These are phyloP conservation scores for Cyprinodon diabolis DNA, from an alignment of 2,797 vertebrate species.

Conservation along the genomic window DNA sequence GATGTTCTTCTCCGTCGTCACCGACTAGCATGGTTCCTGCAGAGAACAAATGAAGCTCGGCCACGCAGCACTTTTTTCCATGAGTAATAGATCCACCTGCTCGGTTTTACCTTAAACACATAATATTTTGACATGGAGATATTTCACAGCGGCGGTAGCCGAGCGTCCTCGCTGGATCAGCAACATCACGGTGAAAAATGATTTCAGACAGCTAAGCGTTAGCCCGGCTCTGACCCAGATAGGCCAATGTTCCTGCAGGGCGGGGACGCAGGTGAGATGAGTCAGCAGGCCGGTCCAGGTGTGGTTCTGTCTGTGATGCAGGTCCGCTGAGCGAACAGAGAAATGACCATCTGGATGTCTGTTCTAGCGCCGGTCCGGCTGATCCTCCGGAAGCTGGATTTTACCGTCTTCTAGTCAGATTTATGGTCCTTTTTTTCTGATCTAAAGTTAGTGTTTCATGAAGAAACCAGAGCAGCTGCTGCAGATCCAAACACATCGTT, in stretches of 20 bases:
- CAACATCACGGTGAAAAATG: constrained; percentile 17
- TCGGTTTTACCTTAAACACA: constrained; percentile 15
- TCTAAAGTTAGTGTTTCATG: not conserved
- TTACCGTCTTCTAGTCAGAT: too few relatives aligned
- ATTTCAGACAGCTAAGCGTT: constrained; percentile 19
- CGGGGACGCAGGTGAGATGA: constrained; percentile 10
- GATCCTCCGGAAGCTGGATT: not conserved
- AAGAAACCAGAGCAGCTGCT: too few relatives aligned
- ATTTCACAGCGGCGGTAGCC: constrained; percentile 13
- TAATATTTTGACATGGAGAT: constrained; percentile 32
- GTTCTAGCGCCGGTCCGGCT: not conserved
- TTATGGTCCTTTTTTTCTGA: not conserved
- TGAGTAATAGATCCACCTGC: constrained; percentile 20
- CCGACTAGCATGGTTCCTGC: not conserved
- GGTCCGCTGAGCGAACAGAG: constrained; percentile 11
- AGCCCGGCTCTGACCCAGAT: constrained; percentile 40
- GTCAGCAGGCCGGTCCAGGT: constrained; percentile 40
- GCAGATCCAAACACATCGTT: too few relatives aligned
- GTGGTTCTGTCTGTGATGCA: not conserved
- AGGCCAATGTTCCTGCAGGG: constrained; percentile 32
- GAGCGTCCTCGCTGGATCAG: constrained; percentile 33
- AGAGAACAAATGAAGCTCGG: constrained; percentile 9
- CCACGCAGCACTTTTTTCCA: not conserved
- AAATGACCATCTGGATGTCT: not conserved
- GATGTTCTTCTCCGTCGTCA: not conserved